These are phyloP conservation scores for Scatophagus argus DNA, from an alignment of 2,113 vertebrate genomes.

Conservation along the genomic window DNA sequence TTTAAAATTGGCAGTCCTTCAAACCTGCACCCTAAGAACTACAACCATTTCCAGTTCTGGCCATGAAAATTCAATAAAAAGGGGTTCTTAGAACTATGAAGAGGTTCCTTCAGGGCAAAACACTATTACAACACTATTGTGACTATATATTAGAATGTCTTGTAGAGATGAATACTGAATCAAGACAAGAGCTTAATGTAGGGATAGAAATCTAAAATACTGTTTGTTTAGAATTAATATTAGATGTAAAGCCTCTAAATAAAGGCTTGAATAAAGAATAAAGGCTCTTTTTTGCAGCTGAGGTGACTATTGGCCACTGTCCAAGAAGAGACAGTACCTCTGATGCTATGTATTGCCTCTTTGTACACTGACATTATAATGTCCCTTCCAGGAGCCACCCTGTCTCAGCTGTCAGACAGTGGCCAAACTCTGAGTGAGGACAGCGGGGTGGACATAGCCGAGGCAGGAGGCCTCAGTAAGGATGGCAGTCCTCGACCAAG, in stretches of 20 bases:
- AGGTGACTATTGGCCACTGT: neutral
- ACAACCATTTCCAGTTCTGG: too few species aligned
- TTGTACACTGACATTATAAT: neutral
- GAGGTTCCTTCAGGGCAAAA: too few species aligned
- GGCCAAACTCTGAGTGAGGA: conserved; percentile 98
- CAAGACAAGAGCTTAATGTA: neutral
- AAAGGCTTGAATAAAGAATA: neutral
- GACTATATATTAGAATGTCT: neutral
- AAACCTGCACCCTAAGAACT: too few species aligned
- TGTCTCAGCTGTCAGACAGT: conserved; percentile 96
- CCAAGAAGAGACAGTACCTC: neutral
- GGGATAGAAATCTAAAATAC: neutral
- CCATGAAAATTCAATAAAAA: neutral
- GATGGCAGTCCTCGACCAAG: conserved; percentile 85
- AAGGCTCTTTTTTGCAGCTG: neutral
- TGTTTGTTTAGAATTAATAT: neutral
- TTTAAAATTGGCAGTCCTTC: too few species aligned
- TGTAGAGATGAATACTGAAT: neutral
- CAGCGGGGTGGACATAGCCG: conserved; percentile 96
- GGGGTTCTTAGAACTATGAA: too few species aligned
- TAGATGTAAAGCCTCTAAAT: neutral
- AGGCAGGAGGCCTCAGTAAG: conserved; percentile 86
- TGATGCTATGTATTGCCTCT: neutral
- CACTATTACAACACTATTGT: neutral
- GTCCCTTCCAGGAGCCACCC: conserved; percentile 85